Evolutionary conservation across 2,888 invertebrate genomes (phyloP), one percentile per base, ranked within the genome.

Genomic region (Glomeris marginata): DNA sequence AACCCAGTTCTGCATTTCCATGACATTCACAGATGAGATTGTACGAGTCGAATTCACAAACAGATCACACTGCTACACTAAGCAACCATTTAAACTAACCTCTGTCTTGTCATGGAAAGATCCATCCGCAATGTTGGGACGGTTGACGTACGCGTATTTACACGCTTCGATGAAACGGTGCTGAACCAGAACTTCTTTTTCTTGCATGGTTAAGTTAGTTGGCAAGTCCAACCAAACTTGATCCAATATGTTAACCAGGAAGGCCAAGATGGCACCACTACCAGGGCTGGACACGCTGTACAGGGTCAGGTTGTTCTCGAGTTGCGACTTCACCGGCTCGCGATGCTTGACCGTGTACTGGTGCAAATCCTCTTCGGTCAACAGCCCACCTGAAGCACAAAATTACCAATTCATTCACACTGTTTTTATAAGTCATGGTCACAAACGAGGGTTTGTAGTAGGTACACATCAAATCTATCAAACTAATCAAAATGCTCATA

Each of bases 61-160:
- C 28, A 28, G 8, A 28, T 5, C 28, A 3, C 3, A 28, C 28
- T 28, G 28, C 21, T 42, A 1, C 15, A 42, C n/a, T 16, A 42
- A 16, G 16, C n/a, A n/a, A 18, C 1, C 42, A 13, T 2, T 18
- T 2, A 13, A 2, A 59, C 64, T 62, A 64, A 88, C 86, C 65
- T 77, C 72, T 18, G 72, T 68, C n/a, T 85, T 72, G 59, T 86
- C 73, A 43, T 79, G 63, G 64, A 79, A 90, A 48, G 77, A 75
- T 21, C 77, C 71, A 71, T 95, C 95, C 1, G 85, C 94, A 54
- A 97, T 70, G 56, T 80, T 76, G 1, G 84, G 83, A 57, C 94
- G 72, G 61, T 80, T 77, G 1, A 85, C 92, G 66, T 84, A 92
- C 15, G 82, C 91, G 70, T 80, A 92, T 66, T 97, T 97, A 68